Percentiles rank a stretch among this genome's conserved stretches.
Evolutionary conservation across 2,113 vertebrate genomes (phyloP).

Genomic region (Naja naja): DNA sequence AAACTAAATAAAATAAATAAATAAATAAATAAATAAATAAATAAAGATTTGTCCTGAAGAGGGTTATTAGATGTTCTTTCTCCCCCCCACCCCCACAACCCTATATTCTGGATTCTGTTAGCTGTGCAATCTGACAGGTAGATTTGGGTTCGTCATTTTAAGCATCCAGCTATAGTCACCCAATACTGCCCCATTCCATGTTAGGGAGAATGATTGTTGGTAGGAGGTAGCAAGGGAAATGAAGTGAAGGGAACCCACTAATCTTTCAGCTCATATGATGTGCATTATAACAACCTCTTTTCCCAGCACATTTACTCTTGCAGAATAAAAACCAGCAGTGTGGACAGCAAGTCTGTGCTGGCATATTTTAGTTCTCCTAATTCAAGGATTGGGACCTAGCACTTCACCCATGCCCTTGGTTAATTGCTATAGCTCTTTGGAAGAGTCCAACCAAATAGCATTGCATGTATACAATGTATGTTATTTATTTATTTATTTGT

Average conservation of each 20-base stretch:
- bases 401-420: neutral
- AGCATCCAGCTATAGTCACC: neutral
- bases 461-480: too few relatives aligned
- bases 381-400: neutral
- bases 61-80: neutral
- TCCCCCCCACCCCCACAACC: neutral
- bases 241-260: neutral
- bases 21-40: too few relatives aligned
- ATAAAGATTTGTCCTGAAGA: neutral
- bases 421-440: too few relatives aligned
- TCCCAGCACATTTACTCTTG: neutral
- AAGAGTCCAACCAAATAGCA: too few relatives aligned
- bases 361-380: neutral
- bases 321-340: neutral
- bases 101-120: neutral
- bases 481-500: too few relatives aligned
- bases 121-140: neutral
- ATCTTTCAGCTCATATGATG: neutral
- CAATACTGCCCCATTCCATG: neutral
- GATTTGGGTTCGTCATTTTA: neutral
- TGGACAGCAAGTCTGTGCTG: neutral
- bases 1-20: too few relatives aligned
- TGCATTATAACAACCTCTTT: neutral
- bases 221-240: neutral
- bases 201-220: neutral